phyloP scores from a whole-genome alignment of 2,888 invertebrate species.

The Germaria angustata region DNA sequence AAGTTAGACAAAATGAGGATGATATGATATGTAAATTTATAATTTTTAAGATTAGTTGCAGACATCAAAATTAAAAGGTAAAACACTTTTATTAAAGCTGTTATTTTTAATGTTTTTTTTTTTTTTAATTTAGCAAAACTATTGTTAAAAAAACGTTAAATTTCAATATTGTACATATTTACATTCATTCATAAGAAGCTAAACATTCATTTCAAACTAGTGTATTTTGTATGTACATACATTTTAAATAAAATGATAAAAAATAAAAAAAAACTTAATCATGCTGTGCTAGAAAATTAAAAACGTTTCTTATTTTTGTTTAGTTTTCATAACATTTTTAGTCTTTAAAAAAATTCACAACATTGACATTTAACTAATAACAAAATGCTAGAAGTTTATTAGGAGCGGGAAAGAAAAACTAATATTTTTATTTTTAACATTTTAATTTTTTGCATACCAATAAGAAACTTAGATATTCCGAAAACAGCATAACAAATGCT shows the following conservation, averaged over 20 bases:
- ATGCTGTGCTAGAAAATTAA: constrained; percentile 47
- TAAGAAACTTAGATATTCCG: constrained; percentile 66
- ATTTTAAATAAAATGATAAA: constrained; percentile 15
- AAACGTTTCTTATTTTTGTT: constrained; percentile 9
- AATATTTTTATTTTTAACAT: constrained; percentile 34
- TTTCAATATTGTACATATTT: constrained; percentile 8
- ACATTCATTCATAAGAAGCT: constrained; percentile 33
- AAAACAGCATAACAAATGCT: constrained; percentile 78
- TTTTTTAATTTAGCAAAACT: constrained; percentile 1
- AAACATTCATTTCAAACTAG: constrained; percentile 19
- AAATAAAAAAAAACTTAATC: neutral
- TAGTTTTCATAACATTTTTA: constrained; percentile 30
- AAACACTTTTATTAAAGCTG: neutral
- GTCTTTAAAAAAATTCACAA: constrained; percentile 36
- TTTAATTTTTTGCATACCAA: constrained; percentile 61
- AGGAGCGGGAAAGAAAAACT: neutral
- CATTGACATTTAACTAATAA: constrained; percentile 52
- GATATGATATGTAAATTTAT: constrained; percentile 11
- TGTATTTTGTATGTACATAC: constrained; percentile 3
- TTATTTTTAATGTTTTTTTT: neutral
- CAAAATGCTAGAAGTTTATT: constrained; percentile 55
- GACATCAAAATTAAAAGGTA: neutral
- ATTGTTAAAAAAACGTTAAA: constrained; percentile 12
- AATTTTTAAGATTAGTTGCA: constrained; percentile 8
- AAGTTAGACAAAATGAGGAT: constrained; percentile 22